phyloP scores from a whole-genome alignment of 2,888 invertebrate species.

The Scaeva pyrastri region DNA sequence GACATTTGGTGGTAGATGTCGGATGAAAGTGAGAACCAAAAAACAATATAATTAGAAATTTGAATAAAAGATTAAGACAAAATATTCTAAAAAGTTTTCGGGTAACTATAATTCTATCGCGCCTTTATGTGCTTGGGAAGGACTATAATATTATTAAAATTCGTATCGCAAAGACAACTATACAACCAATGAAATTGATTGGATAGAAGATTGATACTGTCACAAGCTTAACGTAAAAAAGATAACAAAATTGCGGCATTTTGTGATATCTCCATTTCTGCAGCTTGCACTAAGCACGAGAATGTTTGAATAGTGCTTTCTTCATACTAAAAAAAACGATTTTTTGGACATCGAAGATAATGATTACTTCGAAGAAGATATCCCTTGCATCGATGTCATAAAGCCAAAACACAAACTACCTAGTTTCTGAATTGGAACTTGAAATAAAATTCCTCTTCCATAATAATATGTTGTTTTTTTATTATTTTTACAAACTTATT shows the following conservation, averaged over 20 bases:
- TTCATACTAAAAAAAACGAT: not conserved
- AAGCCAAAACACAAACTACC: not conserved
- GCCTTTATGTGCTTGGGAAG: too few species aligned
- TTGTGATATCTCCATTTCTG: too few species aligned
- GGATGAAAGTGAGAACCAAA: not conserved
- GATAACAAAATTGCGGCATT: not conserved
- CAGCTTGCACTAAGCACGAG: not conserved
- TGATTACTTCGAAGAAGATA: not conserved
- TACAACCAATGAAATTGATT: not conserved
- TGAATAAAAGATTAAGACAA: not conserved
- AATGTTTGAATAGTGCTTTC: not conserved
- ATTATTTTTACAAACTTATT: not conserved
- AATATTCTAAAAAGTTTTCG: not conserved
- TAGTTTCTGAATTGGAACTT: not conserved
- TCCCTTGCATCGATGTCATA: not conserved
- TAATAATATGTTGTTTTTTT: not conserved
- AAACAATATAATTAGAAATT: not conserved
- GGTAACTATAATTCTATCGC: not conserved
- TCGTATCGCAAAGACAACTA: too few species aligned
- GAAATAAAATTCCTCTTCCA: not conserved
- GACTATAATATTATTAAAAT: too few species aligned
- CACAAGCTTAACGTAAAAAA: not conserved
- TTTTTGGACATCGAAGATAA: not conserved
- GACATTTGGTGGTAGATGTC: constrained; percentile 5
- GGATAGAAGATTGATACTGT: not conserved